A percentile compares a stretch with the other conserved stretches of the same genome.
Evolutionary conservation across 23 tunicate genomes (phyloP).

Genomic region (Halocynthia aurantium): DNA sequence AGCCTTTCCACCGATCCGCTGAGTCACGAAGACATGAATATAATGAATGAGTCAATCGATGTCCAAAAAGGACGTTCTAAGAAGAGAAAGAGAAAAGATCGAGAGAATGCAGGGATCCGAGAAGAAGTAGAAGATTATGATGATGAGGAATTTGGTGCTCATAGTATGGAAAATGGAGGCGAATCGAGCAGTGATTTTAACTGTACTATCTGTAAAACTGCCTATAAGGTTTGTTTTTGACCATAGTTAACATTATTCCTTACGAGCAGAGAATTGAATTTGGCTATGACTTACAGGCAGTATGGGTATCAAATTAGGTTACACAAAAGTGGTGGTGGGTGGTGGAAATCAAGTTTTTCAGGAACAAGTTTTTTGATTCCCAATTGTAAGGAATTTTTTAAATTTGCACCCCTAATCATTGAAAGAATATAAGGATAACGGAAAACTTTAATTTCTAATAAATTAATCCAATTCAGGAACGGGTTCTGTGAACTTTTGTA

Average conservation of each 20-base stretch:
- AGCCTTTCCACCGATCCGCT: not conserved
- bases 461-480: too few relatives aligned
- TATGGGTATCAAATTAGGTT: not conserved
- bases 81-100: constrained; percentile 18
- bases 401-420: too few relatives aligned
- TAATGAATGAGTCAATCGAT: not conserved
- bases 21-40: not conserved
- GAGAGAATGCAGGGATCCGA: not conserved
- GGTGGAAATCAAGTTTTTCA: too few relatives aligned
- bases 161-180: constrained; percentile 1
- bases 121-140: constrained; percentile 20
- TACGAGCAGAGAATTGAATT: not conserved
- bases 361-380: too few relatives aligned
- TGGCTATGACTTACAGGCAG: not conserved
- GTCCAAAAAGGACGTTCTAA: constrained; percentile 34
- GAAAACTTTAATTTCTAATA: too few relatives aligned
- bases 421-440: too few relatives aligned
- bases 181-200: constrained; percentile 8
- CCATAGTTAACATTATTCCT: not conserved
- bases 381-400: too few relatives aligned
- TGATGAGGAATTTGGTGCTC: constrained; percentile 4
- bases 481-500: too few relatives aligned
- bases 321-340: not conserved
- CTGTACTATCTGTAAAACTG: constrained; percentile 49
- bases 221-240: constrained; percentile 24